Evolutionary conservation across 1,140 invertebrate genomes (phyloP), one percentile per base, ranked within the genome.

Genomic region (Dermatophagoides farinae): DNA sequence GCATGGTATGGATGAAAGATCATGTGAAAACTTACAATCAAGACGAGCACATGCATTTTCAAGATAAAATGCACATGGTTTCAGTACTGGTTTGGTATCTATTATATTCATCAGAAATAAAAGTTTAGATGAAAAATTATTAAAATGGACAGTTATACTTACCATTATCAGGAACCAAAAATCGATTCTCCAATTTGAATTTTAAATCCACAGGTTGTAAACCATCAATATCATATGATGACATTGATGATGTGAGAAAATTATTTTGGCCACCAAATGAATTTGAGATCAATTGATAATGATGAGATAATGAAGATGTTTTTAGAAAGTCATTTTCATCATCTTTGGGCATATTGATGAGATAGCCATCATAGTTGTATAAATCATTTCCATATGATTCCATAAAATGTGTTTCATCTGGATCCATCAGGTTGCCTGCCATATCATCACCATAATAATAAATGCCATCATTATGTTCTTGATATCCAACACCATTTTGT

Each of bases 1-100:
- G 66, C 76, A 78, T 38, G 76, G 76, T 23, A 77, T 77, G 49
- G 67, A 68, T 10, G 70, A 70, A 25, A 77, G 66, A 68, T 78
- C 76, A 66, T 78, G 76, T 6, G 74, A 74, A 68, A 73, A 78
- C 64, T 74, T 74, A 67, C 76, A 78, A 64, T 77, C 74, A 46
- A 66, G 65, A 22, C 75, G 68, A 16, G 70, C 67, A 64, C 76
- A 60, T 9, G 71, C 69, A 40, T 76, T 76, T 65, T 77, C 75
- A 64, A 77, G 63, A 64, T 71, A 77, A 65, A 75, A 77, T 58
- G 67, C 72, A 64, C 76, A 77, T 18, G 75, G 75, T 63, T 73
- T 71, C 67, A 65, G 51, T 60, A 38, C 44, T 60, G 55, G n/a
- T 61, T 63, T 65, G 61, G 50, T 38, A 63, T 60, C 61, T 54